A percentile compares a stretch with the other conserved stretches of the same genome.
These are phyloP conservation scores for Nemurella pictetii DNA, from an alignment of 2,888 invertebrate genomes.

Conservation along the genomic window DNA sequence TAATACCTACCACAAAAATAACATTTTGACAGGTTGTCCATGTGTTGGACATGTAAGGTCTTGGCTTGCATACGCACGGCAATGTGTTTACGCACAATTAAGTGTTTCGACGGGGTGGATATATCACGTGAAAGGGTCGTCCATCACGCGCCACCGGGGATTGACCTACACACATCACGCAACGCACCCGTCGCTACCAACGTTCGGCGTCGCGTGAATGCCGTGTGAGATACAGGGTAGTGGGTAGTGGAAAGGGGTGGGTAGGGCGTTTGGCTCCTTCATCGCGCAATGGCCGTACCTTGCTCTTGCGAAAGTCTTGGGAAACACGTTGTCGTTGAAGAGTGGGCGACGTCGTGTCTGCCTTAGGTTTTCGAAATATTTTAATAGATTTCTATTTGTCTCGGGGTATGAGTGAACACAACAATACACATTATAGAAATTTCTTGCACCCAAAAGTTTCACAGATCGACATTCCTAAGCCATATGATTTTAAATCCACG, in stretches of 20 bases:
- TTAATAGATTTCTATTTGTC: too few relatives aligned
- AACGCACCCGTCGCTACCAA: not conserved
- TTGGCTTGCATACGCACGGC: not conserved
- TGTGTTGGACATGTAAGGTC: not conserved
- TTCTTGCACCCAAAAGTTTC: too few relatives aligned
- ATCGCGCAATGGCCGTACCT: too few relatives aligned
- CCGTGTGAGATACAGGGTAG: too few relatives aligned
- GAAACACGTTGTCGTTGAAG: too few relatives aligned
- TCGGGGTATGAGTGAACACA: too few relatives aligned
- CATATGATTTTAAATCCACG: too few relatives aligned
- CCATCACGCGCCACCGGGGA: not conserved
- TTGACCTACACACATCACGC: not conserved
- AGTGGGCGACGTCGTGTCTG: too few relatives aligned
- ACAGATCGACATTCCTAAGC: too few relatives aligned
- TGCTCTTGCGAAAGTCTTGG: not conserved
- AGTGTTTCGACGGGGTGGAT: not conserved
- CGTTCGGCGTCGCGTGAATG: not conserved
- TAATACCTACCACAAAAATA: not conserved
- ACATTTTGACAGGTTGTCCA: conserved; percentile 11
- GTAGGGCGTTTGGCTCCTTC: not conserved
- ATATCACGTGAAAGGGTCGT: not conserved
- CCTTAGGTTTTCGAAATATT: too few relatives aligned
- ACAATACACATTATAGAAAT: too few relatives aligned
- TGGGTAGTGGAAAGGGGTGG: too few relatives aligned
- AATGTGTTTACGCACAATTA: not conserved